Conservation (phyloP, 2,113 vertebrate species). For the Leptobrachium ailaonicum region DNA sequence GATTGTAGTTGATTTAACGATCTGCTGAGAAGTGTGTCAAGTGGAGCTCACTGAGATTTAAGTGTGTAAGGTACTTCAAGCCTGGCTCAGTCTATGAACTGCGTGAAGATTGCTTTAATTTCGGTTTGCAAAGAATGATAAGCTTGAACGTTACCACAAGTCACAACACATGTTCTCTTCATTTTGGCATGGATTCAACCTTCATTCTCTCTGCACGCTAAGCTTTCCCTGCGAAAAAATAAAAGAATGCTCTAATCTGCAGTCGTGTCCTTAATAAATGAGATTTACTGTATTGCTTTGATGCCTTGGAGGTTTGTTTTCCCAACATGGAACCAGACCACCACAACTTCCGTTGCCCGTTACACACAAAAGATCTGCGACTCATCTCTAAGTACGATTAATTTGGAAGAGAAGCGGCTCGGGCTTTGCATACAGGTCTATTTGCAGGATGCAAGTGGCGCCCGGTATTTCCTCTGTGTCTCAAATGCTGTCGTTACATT, state of each 20-base stretch:
- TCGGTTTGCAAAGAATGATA: slow-evolving; percentile 28
- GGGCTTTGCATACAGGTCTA: background rate
- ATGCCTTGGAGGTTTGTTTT: slow-evolving; percentile 24
- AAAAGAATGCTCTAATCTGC: slow-evolving; percentile 43
- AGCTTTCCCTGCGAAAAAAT: slow-evolving; percentile 39
- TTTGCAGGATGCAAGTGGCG: too few species aligned
- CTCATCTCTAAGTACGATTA: slow-evolving; percentile 20
- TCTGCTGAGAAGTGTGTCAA: slow-evolving; percentile 49
- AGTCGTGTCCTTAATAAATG: slow-evolving; percentile 39
- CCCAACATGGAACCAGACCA: slow-evolving; percentile 34
- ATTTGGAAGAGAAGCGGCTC: background rate
- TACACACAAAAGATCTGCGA: slow-evolving; percentile 5
- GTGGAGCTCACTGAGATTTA: slow-evolving; percentile 39
- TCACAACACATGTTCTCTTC: slow-evolving; percentile 37
- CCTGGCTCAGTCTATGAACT: slow-evolving; percentile 39
- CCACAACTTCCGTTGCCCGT: slow-evolving; percentile 20
- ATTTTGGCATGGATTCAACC: slow-evolving; percentile 33
- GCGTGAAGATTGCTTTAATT: slow-evolving; percentile 46
- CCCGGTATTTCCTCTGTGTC: too few species aligned
- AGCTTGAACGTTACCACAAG: slow-evolving; percentile 31
- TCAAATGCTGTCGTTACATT: too few species aligned
- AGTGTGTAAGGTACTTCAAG: slow-evolving; percentile 39
- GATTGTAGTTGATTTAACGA: slow-evolving; percentile 48
- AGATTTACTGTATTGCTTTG: slow-evolving; percentile 29
- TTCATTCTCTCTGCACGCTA: slow-evolving; percentile 35